Base-by-base conservation (phyloP, 2,797 vertebrate genomes). In the Poeciliopsis gracilis region DNA sequence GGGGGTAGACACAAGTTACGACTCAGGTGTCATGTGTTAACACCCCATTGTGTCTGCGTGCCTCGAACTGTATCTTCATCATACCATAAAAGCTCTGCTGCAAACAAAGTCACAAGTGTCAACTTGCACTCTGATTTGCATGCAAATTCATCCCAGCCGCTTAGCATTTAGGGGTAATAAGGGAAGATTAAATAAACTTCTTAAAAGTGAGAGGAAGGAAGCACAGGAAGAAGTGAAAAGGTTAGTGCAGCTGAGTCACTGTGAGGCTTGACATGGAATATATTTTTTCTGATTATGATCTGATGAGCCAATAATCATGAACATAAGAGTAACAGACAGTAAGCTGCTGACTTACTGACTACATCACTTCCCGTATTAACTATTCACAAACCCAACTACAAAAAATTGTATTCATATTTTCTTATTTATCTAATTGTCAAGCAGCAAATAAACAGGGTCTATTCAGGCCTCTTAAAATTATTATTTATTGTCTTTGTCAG, bases 1-100 rank as follows among this genome's bases (percentile, higher is more conserved):
- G 81, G 91, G 93, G 93, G 92, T 95, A 93, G 94, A 95, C 93
- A 89, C 86, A 86, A 93, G 89, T 95, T 95, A 95, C 93, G 87
- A 94, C 93, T 33, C 28, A 90, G 88, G 93, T 95, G 95, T 93
- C 91, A 87, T 92, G 94, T 88, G 90, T 91, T 94, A 95, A 95
- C 91, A 89, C 13, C 72, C 83, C 77, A 77, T 77, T 70, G 77
- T 84, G 86, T 36, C 51, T 72, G 80, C 73, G 57, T 8, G 73
- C 77, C 78, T 84, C 75, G 77, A 86, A 85, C 71, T 83, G 66
- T 85, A 79, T 89, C 82, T 84, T 59, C 74, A 36, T 77, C 77
- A 82, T 91, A 84, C 76, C 87, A 77, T 82, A 80, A 87, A 82
- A 83, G 85, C 55, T 36, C 16, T 78, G 88, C 73, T 78, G 82